Evolutionary conservation across 2,888 invertebrate genomes (phyloP).

Genomic region (Danaus chrysippus): DNA sequence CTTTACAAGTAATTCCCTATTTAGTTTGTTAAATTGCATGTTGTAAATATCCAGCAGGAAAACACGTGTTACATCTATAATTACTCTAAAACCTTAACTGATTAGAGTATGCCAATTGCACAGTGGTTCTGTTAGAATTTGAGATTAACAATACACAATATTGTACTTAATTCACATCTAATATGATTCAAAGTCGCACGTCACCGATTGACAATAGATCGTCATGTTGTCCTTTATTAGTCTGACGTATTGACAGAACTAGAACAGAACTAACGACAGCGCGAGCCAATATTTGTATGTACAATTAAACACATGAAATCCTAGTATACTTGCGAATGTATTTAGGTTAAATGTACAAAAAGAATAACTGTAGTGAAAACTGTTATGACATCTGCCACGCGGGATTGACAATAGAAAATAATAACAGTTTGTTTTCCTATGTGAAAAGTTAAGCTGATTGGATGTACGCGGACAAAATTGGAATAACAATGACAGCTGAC

Average conservation of each 20-base stretch:
- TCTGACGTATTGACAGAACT: constrained; percentile 66
- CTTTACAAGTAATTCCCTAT: neutral
- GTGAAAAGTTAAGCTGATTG: constrained; percentile 36
- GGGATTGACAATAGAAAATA: constrained; percentile 37
- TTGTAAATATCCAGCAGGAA: neutral
- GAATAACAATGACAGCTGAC: constrained; percentile 23
- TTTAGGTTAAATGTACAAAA: constrained; percentile 43
- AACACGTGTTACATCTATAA: constrained; percentile 22
- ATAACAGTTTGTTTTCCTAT: constrained; percentile 34
- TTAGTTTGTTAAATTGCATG: neutral
- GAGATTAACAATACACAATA: constrained; percentile 12
- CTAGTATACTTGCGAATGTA: constrained; percentile 40
- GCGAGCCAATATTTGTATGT: constrained; percentile 63
- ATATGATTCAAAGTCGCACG: constrained; percentile 25
- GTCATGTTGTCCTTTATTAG: constrained; percentile 52
- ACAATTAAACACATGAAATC: constrained; percentile 71
- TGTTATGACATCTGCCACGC: constrained; percentile 63
- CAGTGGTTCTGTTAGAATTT: constrained; percentile 24
- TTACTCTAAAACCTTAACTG: constrained; percentile 27
- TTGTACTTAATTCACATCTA: constrained; percentile 15
- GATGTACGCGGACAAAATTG: constrained; percentile 23
- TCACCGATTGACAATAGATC: constrained; percentile 13
- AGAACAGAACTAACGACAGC: constrained; percentile 65
- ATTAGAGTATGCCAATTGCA: constrained; percentile 36
- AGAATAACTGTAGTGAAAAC: constrained; percentile 38